Evolutionary conservation across 23 tunicate species (phyloP).

Genomic region (Styela clava): DNA sequence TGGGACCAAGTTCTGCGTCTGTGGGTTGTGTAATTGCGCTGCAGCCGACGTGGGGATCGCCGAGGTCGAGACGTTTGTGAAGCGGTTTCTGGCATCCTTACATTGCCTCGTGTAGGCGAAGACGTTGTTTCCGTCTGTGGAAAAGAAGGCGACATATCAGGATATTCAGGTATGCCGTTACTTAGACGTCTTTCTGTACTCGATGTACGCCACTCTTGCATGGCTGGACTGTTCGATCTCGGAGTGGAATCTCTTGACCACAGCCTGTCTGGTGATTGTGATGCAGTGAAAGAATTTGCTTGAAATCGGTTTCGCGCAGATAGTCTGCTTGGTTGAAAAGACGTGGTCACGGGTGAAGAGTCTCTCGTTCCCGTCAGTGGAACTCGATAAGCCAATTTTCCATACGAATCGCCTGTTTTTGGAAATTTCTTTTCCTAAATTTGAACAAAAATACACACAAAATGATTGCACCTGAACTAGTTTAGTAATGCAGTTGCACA

Average conservation of each 20-base stretch:
- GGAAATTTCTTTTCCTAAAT: not conserved
- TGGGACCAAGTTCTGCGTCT: conserved; percentile 95
- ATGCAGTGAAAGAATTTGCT: not conserved
- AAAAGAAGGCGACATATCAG: not conserved
- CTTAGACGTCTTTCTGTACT: not conserved
- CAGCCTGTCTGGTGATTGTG: not conserved
- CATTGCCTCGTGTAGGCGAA: not conserved
- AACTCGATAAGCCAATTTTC: not conserved
- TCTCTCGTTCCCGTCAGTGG: not conserved
- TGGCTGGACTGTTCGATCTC: conserved; percentile 1
- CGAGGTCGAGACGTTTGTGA: not conserved
- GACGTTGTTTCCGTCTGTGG: not conserved
- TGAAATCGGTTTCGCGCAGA: not conserved
- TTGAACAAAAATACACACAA: too few relatives aligned
- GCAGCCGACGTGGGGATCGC: not conserved
- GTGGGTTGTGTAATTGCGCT: conserved; percentile 49
- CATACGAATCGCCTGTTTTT: not conserved
- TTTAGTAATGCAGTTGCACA: too few relatives aligned
- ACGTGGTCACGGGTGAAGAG: not conserved
- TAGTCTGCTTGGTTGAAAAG: not conserved
- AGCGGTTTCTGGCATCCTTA: not conserved
- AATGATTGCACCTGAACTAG: too few relatives aligned
- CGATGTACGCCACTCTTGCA: not conserved
- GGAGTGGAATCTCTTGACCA: not conserved
- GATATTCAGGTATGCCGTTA: not conserved